Evolutionary conservation across 2,797 vertebrate species (phyloP).

Genomic region (Sebastes minor): DNA sequence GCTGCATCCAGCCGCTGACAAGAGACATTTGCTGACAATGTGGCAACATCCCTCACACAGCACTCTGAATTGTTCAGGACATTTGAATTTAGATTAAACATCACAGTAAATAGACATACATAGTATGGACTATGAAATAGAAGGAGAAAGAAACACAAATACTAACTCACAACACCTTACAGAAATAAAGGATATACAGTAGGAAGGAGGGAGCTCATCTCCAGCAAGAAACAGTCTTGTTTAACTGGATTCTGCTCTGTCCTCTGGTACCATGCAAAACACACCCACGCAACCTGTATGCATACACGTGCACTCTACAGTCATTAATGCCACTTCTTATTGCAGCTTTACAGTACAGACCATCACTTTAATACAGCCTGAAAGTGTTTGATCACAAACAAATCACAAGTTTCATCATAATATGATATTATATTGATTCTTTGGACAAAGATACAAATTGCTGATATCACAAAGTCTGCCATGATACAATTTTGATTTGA

Average conservation of each 20-base stretch:
- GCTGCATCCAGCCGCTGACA: background rate
- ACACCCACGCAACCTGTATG: background rate
- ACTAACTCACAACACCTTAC: background rate
- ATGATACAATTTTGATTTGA: too few species aligned
- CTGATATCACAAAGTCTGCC: too few species aligned
- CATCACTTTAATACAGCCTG: constrained; percentile 8
- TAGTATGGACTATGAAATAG: too few species aligned
- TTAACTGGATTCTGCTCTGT: too few species aligned
- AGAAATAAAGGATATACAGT: too few species aligned
- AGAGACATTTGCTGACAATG: constrained; percentile 1
- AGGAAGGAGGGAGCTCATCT: too few species aligned
- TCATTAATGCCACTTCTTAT: constrained; percentile 28
- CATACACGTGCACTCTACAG: background rate
- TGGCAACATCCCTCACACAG: background rate
- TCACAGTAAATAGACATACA: background rate
- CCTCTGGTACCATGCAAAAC: background rate
- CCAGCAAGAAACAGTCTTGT: too few species aligned
- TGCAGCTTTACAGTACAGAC: background rate
- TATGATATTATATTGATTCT: too few species aligned
- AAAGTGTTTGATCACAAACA: too few species aligned
- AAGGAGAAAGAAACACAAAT: background rate
- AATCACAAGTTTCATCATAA: background rate
- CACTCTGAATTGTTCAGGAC: background rate
- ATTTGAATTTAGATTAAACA: constrained; percentile 8
- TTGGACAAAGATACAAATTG: too few species aligned